Evolutionary conservation across 2,888 invertebrate genomes (phyloP).

Genomic region (Mesorhabditis belari): DNA sequence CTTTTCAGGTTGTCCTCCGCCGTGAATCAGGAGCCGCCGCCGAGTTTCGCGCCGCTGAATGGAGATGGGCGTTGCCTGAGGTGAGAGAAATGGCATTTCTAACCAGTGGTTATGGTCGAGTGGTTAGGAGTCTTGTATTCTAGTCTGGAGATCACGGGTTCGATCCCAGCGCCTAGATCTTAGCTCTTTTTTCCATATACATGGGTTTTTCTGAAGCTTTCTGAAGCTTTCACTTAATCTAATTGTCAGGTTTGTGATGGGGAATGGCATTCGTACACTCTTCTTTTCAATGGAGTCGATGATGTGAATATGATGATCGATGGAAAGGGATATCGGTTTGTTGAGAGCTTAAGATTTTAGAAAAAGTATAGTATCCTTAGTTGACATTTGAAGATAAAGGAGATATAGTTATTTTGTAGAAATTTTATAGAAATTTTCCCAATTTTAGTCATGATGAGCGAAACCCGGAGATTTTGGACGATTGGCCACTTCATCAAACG

Average conservation of each 20-base stretch:
- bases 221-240: neutral
- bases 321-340: constrained; percentile 38
- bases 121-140: too few species aligned
- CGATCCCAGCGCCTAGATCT: neutral
- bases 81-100: too few species aligned
- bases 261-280: constrained; percentile 95
- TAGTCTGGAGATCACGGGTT: neutral
- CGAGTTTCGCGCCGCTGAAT: constrained; percentile 82
- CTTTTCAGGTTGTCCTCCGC: constrained; percentile 66
- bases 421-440: constrained; percentile 57
- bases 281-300: constrained; percentile 84
- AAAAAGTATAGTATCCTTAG: too few species aligned
- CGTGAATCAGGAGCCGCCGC: constrained; percentile 65
- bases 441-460: constrained; percentile 61
- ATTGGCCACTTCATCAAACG: constrained; percentile 95
- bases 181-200: too few species aligned
- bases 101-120: too few species aligned
- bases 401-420: constrained; percentile 81
- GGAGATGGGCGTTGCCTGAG: constrained; percentile 92
- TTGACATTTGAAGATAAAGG: too few species aligned
- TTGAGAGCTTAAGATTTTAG: neutral
- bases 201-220: neutral
- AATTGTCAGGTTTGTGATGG: constrained; percentile 73
- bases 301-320: constrained; percentile 44
- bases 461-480: constrained; percentile 94